Base-by-base conservation (phyloP, 2,888 invertebrate species). In the Pseudanteris insignis region DNA sequence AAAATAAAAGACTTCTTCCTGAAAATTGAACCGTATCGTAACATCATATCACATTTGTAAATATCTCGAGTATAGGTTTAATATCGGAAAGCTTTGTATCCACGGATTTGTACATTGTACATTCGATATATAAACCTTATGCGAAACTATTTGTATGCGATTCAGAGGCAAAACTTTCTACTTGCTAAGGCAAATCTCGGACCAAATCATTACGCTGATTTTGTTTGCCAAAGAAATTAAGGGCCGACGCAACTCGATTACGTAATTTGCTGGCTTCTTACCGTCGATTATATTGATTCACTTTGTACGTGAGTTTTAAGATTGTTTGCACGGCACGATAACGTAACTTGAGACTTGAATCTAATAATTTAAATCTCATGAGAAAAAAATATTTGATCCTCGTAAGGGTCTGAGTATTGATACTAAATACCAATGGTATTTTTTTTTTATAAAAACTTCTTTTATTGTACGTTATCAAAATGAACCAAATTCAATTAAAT, bases 211-310 rank as follows among this genome's bases (percentile, higher is more conserved):
- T 61, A 55, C 38, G 37, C 43, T 55, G 55, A 62, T 62, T 55
- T 51, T 50, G 50, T 55, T 50, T 61, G 44, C 26, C 36, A 14
- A 43, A 40, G 50, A 61, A 61, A 55, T 61, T 54, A 54, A 61
- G 46, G 21, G 38, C 44, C 44, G 50, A 50, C 41, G 48, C 50
- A 55, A 55, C 44, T 40, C 40, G 61, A 55, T 61, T 61, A 55
- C 50, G 55, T 55, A 55, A 61, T 61, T 61, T 50, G 44, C 46
- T 34, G 61, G 50, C 55, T 61, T 61, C 61, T 61, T 55, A 41
- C 32, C 9, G 50, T 46, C 55, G 61, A 61, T 61, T 50, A 50
- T 43, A 54, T 48, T 34, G 60, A 48, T 60, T 62, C 36, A 26
- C 46, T 46, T 37, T 33, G 46, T 21, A 55, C 50, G 40, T 40